Conservation (phyloP, 2,797 vertebrate species). For the Hafferia zeledoni region DNA sequence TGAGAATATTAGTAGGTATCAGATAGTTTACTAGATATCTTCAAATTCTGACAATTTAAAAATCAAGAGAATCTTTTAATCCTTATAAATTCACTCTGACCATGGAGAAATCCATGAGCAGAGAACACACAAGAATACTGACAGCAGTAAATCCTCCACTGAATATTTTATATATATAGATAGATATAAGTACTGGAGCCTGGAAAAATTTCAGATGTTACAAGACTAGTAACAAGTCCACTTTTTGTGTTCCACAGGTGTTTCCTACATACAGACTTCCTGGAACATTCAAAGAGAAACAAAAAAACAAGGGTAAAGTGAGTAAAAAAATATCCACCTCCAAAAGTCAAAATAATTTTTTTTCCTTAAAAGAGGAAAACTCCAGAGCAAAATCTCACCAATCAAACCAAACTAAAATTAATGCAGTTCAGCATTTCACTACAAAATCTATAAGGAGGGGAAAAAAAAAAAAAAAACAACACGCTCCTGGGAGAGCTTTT, state of each 20-base stretch:
- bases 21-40: not conserved
- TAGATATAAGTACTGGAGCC: not conserved
- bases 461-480: not conserved
- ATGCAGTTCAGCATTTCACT: not conserved
- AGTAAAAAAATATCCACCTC: not conserved
- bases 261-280: not conserved
- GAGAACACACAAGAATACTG: not conserved
- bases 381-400: not conserved
- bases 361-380: not conserved
- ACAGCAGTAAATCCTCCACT: not conserved
- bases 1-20: not conserved
- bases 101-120: accelerated
- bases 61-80: not conserved
- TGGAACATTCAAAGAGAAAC: not conserved
- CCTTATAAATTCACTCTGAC: not conserved
- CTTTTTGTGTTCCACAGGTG: not conserved
- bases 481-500: not conserved
- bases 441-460: not conserved
- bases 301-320: not conserved
- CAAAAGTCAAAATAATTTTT: not conserved
- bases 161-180: too few species aligned
- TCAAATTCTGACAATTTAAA: not conserved
- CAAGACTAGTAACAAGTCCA: not conserved
- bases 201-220: not conserved
- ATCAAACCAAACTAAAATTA: not conserved